Evolutionary conservation across 2,888 invertebrate species (phyloP).

Genomic region (Watsonalla binaria): DNA sequence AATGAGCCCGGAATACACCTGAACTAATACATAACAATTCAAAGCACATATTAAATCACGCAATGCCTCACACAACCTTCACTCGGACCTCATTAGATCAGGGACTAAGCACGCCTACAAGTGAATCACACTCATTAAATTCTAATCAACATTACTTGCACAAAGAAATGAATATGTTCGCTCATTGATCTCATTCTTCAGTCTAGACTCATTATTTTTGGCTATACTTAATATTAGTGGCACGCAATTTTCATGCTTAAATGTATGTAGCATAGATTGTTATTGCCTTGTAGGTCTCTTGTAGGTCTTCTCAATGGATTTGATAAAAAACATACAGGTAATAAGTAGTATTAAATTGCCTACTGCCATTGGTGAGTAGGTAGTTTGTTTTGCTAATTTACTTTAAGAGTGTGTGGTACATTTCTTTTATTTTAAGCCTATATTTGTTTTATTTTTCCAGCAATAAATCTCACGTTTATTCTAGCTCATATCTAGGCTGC

Average conservation of each 20-base stretch:
- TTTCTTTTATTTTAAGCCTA: background rate
- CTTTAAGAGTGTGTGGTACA: background rate
- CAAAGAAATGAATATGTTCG: conserved; percentile 1
- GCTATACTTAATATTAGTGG: background rate
- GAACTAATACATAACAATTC: too few species aligned
- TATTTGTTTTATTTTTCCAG: background rate
- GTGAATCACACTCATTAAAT: conserved; percentile 2
- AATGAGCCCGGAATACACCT: too few species aligned
- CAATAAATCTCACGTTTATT: too few species aligned
- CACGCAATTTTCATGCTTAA: background rate
- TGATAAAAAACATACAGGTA: background rate
- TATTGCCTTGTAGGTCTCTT: background rate
- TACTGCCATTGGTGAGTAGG: background rate
- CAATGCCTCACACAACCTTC: background rate
- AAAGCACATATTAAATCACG: too few species aligned
- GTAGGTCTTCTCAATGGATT: background rate
- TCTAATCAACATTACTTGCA: background rate
- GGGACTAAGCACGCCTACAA: background rate
- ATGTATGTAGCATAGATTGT: background rate
- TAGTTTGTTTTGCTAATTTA: background rate
- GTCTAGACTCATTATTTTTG: background rate
- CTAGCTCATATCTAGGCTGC: too few species aligned
- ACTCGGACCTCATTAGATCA: background rate
- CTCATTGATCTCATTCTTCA: conserved; percentile 2
- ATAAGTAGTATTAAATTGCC: background rate